phyloP scores from a whole-genome alignment of 1,140 invertebrate species.

The Drosophila micromelanica region DNA sequence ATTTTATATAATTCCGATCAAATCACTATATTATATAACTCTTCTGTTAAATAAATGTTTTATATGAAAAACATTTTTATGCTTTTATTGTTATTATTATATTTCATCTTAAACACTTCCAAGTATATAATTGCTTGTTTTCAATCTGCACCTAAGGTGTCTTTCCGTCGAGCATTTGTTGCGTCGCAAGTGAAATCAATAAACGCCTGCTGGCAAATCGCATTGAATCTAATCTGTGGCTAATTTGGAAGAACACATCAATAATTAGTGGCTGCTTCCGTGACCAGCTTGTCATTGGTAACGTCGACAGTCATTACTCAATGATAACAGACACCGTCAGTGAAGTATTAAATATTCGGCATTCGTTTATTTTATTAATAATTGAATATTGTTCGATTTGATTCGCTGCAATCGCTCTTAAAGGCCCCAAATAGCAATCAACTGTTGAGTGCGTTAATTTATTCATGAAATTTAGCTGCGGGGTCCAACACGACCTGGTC shows the following conservation, averaged over 20 bases:
- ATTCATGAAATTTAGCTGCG: constrained; percentile 64
- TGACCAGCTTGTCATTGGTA: constrained; percentile 43
- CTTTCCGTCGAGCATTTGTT: neutral
- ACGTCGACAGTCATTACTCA: constrained; percentile 26
- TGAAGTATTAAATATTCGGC: neutral
- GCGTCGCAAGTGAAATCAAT: constrained; percentile 26
- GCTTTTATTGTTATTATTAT: too few species aligned
- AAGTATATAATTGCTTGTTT: neutral
- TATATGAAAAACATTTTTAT: too few species aligned
- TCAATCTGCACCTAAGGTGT: neutral
- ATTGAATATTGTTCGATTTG: constrained; percentile 59
- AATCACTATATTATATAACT: too few species aligned
- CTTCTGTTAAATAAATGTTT: too few species aligned
- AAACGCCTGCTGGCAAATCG: constrained; percentile 3
- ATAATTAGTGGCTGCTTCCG: constrained; percentile 51
- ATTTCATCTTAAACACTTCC: too few species aligned
- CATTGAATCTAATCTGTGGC: constrained; percentile 53
- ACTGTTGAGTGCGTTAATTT: constrained; percentile 74
- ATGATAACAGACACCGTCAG: constrained; percentile 27
- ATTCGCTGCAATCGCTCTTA: constrained; percentile 33
- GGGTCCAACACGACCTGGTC: constrained; percentile 4
- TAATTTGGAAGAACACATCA: constrained; percentile 58
- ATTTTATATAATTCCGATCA: too few species aligned
- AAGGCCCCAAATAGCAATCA: constrained; percentile 66
- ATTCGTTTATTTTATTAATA: constrained; percentile 52